Percentiles rank a stretch among this genome's conserved stretches.
These are phyloP conservation scores for Hylyphantes graminicola DNA, from an alignment of 1,140 invertebrate genomes.

Conservation along the genomic window DNA sequence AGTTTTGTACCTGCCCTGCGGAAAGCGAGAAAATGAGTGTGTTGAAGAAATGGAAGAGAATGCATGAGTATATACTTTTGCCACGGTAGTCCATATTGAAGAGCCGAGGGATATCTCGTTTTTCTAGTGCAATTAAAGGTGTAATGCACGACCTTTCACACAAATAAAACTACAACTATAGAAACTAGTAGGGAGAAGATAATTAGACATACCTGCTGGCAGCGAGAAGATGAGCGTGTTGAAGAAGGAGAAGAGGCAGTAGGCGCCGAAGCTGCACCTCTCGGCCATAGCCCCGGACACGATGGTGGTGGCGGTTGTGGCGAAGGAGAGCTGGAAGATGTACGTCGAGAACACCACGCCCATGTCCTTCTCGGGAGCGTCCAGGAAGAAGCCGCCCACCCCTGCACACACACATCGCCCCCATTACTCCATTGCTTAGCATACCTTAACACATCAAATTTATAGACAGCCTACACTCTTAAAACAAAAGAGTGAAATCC, in stretches of 20 bases:
- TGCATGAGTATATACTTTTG: too few species aligned
- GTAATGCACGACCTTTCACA: too few species aligned
- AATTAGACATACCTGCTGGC: conserved; percentile 80
- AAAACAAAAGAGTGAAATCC: too few species aligned
- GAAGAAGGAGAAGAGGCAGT: conserved; percentile 87
- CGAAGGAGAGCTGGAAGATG: conserved; percentile 74
- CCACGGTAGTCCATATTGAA: background rate
- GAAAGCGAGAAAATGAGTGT: background rate
- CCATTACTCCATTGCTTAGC: too few species aligned
- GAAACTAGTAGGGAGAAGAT: background rate
- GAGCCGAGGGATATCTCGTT: background rate
- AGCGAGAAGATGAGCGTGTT: conserved; percentile 92
- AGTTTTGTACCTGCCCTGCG: background rate
- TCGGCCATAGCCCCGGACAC: conserved; percentile 85
- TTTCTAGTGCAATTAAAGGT: too few species aligned
- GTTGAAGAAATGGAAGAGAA: background rate
- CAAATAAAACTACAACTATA: background rate
- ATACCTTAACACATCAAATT: too few species aligned
- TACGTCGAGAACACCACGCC: conserved; percentile 60
- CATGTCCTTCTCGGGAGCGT: conserved; percentile 52
- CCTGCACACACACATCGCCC: conserved; percentile 64
- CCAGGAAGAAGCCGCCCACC: conserved; percentile 55
- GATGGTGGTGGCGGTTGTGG: conserved; percentile 91
- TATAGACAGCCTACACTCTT: too few species aligned
- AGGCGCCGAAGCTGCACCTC: conserved; percentile 88